Evolutionary conservation across 2,113 vertebrate genomes (phyloP), one percentile per base, ranked within the genome.

Genomic region (Proterorhinus semilunaris): DNA sequence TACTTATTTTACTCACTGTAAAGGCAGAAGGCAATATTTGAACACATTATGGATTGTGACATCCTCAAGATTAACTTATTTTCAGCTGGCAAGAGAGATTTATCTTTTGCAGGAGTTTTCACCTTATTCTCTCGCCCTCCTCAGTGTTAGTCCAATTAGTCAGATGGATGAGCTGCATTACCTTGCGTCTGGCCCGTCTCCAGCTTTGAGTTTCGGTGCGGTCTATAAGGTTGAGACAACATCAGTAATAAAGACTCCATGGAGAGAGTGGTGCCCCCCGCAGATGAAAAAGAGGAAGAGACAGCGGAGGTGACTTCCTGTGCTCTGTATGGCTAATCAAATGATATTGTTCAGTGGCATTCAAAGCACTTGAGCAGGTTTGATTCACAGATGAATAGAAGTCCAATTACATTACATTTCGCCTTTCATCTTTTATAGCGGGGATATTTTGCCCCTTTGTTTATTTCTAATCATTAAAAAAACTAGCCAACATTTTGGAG

Each of bases 151-250:
- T 78, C 81, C 83, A 90, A 86, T 90, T 89, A 89, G 84, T 82
- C 74, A 79, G 84, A 90, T 89, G 76, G 84, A 89, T 88, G 83
- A 80, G 76, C 66, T 42, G 78, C 15, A 65, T 81, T 83, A 84
- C 86, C 81, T 80, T 57, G 66, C 76, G 66, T 72, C 59, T 70
- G 74, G 68, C 79, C 80, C 71, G 15, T 77, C 81, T 78, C 78
- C 76, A 59, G 80, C 49, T 58, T 13, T 1, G 74, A 52, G 72
- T 13, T 17, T 36, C 65, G 66, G 66, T 76, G 78, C 85, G 52
- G 74, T 58, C 10, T 6, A 75, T 75, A 42, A 64, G 48, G 17
- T 53, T 48, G 53, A 57, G 79, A 81, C 78, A 80, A 63, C 43
- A 82, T 85, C 82, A 71, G 80, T 80, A 75, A 83, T 85, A 79